phyloP scores from a whole-genome alignment of 2,888 invertebrate species.

The Pyrocoelia pectoralis region DNA sequence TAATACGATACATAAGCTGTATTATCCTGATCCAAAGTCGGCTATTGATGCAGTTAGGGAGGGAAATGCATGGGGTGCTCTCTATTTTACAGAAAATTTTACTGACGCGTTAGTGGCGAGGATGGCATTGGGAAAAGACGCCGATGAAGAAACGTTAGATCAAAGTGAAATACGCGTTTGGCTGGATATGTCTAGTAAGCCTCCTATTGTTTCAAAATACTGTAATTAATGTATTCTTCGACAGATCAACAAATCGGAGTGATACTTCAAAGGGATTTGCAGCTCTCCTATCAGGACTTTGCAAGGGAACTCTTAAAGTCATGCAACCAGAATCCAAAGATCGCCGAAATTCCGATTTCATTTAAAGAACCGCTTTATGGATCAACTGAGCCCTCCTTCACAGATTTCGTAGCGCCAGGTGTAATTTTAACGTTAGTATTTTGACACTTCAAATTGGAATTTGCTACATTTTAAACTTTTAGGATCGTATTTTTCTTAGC shows the following conservation, averaged over 20 bases:
- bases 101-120: conserved; percentile 85
- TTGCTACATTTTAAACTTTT: conserved; percentile 43
- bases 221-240: too few species aligned
- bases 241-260: conserved; percentile 91
- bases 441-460: background rate
- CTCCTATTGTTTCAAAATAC: too few species aligned
- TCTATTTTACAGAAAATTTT: conserved; percentile 90
- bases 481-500: conserved; percentile 97
- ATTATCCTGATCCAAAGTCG: conserved; percentile 70
- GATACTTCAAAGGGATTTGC: conserved; percentile 85
- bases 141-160: conserved; percentile 86
- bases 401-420: conserved; percentile 95
- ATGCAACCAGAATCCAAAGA: conserved; percentile 82
- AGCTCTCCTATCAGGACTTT: conserved; percentile 87
- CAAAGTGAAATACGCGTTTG: conserved; percentile 89
- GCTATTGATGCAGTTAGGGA: conserved; percentile 77
- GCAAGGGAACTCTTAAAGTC: conserved; percentile 75
- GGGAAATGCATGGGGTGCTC: conserved; percentile 88
- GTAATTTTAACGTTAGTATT: conserved; percentile 87
- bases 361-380: conserved; percentile 91
- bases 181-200: conserved; percentile 89
- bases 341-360: conserved; percentile 89
- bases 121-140: conserved; percentile 79
- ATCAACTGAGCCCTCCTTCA: conserved; percentile 88
- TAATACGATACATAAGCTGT: conserved; percentile 73